Percentiles rank a stretch among this genome's conserved stretches.
These are phyloP conservation scores for Eulemur rubriventer DNA, from an alignment of 2,797 vertebrate genomes.

Conservation along the genomic window DNA sequence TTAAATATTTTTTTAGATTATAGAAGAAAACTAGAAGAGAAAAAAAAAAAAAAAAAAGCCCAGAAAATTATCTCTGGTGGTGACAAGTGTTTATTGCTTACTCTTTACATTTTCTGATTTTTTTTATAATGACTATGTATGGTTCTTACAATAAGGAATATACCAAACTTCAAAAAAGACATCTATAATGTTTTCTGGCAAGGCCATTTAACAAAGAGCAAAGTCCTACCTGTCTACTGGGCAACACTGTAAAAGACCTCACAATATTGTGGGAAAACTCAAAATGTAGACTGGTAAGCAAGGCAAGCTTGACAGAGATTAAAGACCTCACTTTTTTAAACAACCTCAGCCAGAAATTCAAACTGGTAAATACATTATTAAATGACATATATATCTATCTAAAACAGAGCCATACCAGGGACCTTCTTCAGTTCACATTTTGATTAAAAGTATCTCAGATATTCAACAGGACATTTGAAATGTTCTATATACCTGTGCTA, in stretches of 20 bases:
- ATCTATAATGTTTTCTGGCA: neutral
- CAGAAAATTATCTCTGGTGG: neutral
- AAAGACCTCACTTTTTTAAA: neutral
- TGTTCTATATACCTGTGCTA: neutral
- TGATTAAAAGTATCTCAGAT: neutral
- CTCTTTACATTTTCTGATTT: conserved; percentile 13
- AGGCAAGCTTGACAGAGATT: neutral
- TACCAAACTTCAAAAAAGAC: conserved; percentile 6
- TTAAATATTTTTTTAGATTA: neutral
- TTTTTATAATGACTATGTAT: neutral
- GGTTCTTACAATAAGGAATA: neutral
- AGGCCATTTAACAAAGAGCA: conserved; percentile 14
- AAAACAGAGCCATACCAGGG: neutral
- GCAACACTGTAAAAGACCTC: neutral
- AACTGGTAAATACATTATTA: conserved; percentile 4
- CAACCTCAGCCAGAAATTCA: neutral
- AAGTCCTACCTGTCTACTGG: neutral
- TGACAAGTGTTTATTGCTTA: neutral
- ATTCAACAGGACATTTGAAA: neutral
- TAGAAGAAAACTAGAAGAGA: neutral
- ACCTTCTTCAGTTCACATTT: neutral
- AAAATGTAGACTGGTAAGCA: conserved; percentile 6
- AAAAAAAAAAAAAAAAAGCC: neutral
- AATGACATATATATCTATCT: neutral
- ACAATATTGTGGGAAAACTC: neutral